These are phyloP conservation scores for Eriocheir sinensis DNA, from an alignment of 1,140 invertebrate genomes.

Conservation along the genomic window DNA sequence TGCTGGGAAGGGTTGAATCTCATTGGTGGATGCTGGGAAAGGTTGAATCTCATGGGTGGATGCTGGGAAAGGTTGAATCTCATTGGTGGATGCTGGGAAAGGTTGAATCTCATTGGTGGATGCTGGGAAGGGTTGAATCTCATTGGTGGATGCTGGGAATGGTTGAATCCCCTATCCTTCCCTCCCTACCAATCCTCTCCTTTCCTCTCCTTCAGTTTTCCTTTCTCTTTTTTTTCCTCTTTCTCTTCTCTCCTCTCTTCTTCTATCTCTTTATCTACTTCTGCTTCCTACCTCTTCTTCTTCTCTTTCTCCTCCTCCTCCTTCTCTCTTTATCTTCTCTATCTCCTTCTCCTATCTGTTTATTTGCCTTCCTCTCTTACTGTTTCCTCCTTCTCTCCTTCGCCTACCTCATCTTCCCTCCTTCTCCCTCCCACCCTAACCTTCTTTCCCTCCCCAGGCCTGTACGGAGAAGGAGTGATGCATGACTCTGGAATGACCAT, in stretches of 20 bases:
- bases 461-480: constrained; percentile 77
- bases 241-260: constrained; percentile 5
- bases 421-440: neutral
- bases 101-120: no score
- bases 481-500: constrained; percentile 79
- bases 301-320: neutral
- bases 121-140: no score
- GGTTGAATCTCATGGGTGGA: no score
- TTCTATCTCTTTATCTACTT: neutral
- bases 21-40: no score
- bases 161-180: no score
- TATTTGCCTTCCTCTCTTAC: neutral
- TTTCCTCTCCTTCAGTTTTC: no score
- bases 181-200: no score
- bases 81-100: no score
- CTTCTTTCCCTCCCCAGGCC: constrained; percentile 54
- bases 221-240: neutral
- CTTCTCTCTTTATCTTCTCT: constrained; percentile 29
- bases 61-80: no score
- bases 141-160: no score
- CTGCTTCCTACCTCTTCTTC: no score
- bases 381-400: neutral
- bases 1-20: no score
- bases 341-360: neutral
- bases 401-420: neutral